Evolutionary conservation across 92 coral and sea anemone genomes (phyloP).

Genomic region (Isaurus tuberculatus): DNA sequence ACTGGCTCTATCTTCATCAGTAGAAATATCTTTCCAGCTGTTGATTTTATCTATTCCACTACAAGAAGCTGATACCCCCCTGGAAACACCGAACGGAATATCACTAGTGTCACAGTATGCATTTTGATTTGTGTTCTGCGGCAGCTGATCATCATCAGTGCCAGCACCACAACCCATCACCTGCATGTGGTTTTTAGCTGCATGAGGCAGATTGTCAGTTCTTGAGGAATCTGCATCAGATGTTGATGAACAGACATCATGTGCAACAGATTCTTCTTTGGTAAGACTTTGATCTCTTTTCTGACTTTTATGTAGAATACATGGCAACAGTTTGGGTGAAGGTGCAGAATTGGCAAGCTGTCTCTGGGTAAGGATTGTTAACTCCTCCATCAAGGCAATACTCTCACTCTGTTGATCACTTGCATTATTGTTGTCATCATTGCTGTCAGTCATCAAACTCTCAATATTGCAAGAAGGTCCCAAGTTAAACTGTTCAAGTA

Average conservation of each 20-base stretch:
- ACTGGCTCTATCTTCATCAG: constrained; percentile 19
- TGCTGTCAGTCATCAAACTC: constrained; percentile 44
- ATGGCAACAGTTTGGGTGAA: neutral
- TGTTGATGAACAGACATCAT: neutral
- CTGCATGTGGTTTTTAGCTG: neutral
- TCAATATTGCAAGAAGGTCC: constrained; percentile 20
- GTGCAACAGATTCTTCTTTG: neutral
- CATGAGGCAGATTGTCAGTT: neutral
- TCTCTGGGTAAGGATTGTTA: constrained; percentile 68
- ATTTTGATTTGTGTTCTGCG: neutral
- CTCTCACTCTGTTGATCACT: constrained; percentile 50
- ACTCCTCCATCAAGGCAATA: constrained; percentile 71
- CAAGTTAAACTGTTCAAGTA: constrained; percentile 45
- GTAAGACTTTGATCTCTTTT: neutral
- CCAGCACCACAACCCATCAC: neutral
- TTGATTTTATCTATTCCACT: neutral
- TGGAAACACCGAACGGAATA: neutral
- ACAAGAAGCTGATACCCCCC: constrained; percentile 42
- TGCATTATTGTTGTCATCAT: constrained; percentile 45
- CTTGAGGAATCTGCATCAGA: neutral
- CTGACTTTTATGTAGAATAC: neutral
- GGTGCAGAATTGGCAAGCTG: constrained; percentile 68
- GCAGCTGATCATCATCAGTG: neutral
- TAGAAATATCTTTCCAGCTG: constrained; percentile 40
- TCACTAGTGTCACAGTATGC: constrained; percentile 22